A percentile compares a stretch with the other conserved stretches of the same genome.
Evolutionary conservation across 2,113 vertebrate genomes (phyloP).

Genomic region (cattle (Bos taurus)): DNA sequence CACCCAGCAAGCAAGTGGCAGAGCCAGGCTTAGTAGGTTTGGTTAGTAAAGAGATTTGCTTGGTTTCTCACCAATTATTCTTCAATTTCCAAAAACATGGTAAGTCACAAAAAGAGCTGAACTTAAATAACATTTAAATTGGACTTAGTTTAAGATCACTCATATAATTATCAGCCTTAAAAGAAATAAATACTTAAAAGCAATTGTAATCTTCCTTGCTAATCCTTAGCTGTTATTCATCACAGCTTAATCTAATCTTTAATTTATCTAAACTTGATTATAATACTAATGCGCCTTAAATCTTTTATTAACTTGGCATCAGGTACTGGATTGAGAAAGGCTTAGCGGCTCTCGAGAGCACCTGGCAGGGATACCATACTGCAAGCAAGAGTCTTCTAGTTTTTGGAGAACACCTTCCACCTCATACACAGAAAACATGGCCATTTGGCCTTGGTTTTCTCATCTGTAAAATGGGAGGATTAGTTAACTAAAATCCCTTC

Average conservation of each 20-base stretch:
- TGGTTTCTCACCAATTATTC: neutral
- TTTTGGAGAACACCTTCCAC: neutral
- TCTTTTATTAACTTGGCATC: slow-evolving; percentile 16
- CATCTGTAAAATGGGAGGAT: neutral
- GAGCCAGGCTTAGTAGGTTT: neutral
- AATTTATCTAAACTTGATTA: neutral
- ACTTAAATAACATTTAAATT: neutral
- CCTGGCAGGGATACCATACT: neutral
- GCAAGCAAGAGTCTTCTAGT: neutral
- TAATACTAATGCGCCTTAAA: neutral
- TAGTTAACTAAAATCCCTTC: neutral
- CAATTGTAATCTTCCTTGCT: neutral
- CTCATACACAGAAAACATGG: neutral
- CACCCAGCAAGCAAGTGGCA: neutral
- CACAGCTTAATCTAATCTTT: slow-evolving; percentile 8
- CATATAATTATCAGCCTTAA: neutral
- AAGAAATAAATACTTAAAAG: slow-evolving; percentile 1
- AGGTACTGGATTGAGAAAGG: neutral
- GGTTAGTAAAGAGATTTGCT: neutral
- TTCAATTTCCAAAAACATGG: neutral
- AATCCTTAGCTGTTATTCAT: neutral
- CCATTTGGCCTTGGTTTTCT: neutral
- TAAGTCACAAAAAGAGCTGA: neutral
- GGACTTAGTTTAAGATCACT: neutral
- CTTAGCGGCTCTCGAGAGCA: neutral